phyloP scores from a whole-genome alignment of 2,888 invertebrate species.

The Acheta domesticus region DNA sequence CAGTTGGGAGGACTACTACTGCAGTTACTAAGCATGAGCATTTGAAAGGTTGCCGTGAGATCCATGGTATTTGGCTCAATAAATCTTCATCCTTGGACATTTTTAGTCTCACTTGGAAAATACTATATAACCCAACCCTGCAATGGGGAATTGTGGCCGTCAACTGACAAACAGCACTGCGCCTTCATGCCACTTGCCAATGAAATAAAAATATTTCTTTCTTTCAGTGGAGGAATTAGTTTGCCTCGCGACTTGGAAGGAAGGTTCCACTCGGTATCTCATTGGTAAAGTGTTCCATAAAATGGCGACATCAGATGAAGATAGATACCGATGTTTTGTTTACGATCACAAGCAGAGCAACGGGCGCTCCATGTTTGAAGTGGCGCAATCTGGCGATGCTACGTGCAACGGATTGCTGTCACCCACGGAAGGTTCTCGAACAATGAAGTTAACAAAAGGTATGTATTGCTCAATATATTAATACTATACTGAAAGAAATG shows the following conservation, averaged over 20 bases:
- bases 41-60: too few relatives aligned
- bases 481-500: too few relatives aligned
- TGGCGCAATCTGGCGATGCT: constrained; percentile 66
- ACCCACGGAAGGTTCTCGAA: constrained; percentile 72
- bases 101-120: too few relatives aligned
- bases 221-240: constrained; percentile 71
- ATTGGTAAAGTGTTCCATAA: constrained; percentile 48
- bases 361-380: constrained; percentile 32
- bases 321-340: constrained; percentile 65
- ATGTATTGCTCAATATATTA: constrained; percentile 37
- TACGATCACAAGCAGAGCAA: constrained; percentile 47
- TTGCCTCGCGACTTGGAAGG: constrained; percentile 80
- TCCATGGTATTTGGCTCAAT: too few relatives aligned
- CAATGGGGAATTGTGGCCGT: too few relatives aligned
- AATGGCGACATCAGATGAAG: constrained; percentile 62
- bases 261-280: constrained; percentile 66
- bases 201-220: neutral
- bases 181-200: too few relatives aligned
- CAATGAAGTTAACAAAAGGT: constrained; percentile 75
- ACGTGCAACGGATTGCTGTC: constrained; percentile 74
- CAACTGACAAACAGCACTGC: too few relatives aligned
- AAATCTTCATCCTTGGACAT: too few relatives aligned
- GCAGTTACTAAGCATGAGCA: too few relatives aligned
- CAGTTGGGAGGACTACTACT: too few relatives aligned
- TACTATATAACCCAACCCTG: too few relatives aligned